Base-by-base conservation (phyloP, 2,113 vertebrate genomes). In the Monarcha castaneiventris region DNA sequence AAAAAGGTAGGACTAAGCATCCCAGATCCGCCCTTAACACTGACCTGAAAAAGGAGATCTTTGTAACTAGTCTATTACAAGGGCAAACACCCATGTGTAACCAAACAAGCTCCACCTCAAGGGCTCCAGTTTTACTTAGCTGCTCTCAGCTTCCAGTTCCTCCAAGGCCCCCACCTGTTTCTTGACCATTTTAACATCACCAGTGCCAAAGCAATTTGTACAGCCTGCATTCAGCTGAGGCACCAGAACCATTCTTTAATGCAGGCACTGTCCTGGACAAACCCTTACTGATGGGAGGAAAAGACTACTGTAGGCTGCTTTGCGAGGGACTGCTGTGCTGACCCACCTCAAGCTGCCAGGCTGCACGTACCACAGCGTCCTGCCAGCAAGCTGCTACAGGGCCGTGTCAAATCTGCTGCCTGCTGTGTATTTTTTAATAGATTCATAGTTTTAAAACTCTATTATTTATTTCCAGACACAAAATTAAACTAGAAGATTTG, bases 251-350 rank as follows among this genome's bases (percentile, higher is more conserved):
- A 48, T 51, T 73, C 63, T 48, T 74, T 16, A 77, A 59, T 0
- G 1, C 14, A 46, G 23, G 32, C 25, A 32, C 12, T 19, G 7
- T 41, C 32, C 32, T 27, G 41, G 41, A 21, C 8, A 64, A 73
- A 80, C 46, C 20, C n/a, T 62, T 33, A 21, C 6, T 7, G 15
- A 39, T 2, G 2, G 15, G 20, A 86, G 30, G 26, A 35, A 29
- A 37, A 66, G 23, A 16, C 9, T 1, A 0, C 14, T 0, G 0
- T 2, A 63, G 29, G 3, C 1, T 0, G 0, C 2, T 19, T 52
- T 9, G 33, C 0, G 0, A 49, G 22, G 35, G 6, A 27, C 33
- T 13, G 41, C 20, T 54, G 13, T 30, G 41, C 72, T 62, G 32
- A 73, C 14, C 23, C 59, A 71, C 18, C 23, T 37, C 0, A 0